Percentiles rank a stretch among this genome's conserved stretches.
phyloP scores from a whole-genome alignment of 2,888 invertebrate genomes.

The Tiliacea citrago region DNA sequence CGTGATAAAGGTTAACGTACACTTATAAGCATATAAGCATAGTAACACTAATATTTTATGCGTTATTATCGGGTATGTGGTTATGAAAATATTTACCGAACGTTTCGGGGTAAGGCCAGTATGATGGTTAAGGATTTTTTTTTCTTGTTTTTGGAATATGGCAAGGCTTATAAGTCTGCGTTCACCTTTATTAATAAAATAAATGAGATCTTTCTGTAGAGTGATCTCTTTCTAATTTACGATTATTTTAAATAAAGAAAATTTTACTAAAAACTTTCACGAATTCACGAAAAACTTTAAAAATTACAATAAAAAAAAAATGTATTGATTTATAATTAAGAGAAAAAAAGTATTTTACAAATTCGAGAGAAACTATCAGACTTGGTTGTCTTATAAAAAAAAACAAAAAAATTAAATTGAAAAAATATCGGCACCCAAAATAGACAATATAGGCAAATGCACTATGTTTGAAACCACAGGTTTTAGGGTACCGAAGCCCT shows the following conservation, averaged over 20 bases:
- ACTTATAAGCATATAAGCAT: conserved; percentile 4
- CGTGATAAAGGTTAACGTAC: conserved; percentile 8
- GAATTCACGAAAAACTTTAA: not conserved
- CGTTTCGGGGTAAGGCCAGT: not conserved
- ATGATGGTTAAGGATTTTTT: too few relatives aligned
- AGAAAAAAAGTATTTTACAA: conserved; percentile 22
- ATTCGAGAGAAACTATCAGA: not conserved
- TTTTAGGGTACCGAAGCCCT: conserved; percentile 1
- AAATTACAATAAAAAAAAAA: conserved; percentile 7
- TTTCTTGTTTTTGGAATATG: not conserved
- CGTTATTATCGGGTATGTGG: not conserved
- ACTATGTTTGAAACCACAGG: conserved; percentile 28
- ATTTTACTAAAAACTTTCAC: conserved; percentile 3
- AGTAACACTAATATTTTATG: not conserved
- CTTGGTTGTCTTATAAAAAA: conserved; percentile 2
- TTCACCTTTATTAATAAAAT: conserved; percentile 14
- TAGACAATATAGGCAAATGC: conserved; percentile 30
- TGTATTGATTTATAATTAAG: conserved; percentile 37
- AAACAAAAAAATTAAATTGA: conserved; percentile 10
- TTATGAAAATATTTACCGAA: not conserved
- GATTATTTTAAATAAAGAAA: not conserved
- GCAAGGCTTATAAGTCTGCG: conserved; percentile 1
- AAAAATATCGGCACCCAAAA: conserved; percentile 30
- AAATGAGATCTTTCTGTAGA: not conserved
- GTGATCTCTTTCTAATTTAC: conserved; percentile 11